Base-by-base conservation (phyloP, 2,113 vertebrate species). In the Gobio gobio region DNA sequence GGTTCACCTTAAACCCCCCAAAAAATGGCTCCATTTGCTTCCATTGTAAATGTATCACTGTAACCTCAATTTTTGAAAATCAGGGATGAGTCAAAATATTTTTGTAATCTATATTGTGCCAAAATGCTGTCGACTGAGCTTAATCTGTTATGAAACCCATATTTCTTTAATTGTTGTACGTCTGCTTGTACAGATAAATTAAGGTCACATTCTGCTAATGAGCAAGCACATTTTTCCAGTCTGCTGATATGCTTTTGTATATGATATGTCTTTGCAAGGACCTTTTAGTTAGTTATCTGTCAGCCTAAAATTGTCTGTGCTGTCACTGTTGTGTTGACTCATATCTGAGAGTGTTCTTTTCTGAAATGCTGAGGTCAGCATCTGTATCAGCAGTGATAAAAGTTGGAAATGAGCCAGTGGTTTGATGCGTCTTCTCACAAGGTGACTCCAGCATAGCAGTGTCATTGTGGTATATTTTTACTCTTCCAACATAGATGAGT, bases 321-420 rank as follows among this genome's bases (percentile, higher is more conserved):
- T 43, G 68, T 72, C 68, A n/a, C 18, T 43, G 29, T 68, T 43
- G 36, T 43, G 29, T 68, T 72, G 36, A 72, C 68, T 72, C 36
- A n/a, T 72, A 43, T 72, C 68, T n/a, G 18, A 22, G 66, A 20
- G 36, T 40, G 1, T 72, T 70, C 20, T 13, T 72, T 12, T 43
- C 36, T 43, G 68, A n/a, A 66, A 43, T 3, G 36, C 68, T 43
- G 68, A 72, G 68, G 68, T 43, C 68, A 72, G 33, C 36, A 5
- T 33, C 63, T 70, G 36, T 12, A n/a, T 43, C 33, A 12, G 68
- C 20, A n/a, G n/a, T 10, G 0, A 43, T 43, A 43, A 22, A 22
- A 70, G 9, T 40, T 70, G 66, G 66, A 70, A 70, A 72, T 72
- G 36, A 72, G 68, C 68, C 33, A 70, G 33, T 70, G 33, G 66